Evolutionary conservation across 2,888 invertebrate species (phyloP).

Genomic region (Mimumesa dahlbomi): DNA sequence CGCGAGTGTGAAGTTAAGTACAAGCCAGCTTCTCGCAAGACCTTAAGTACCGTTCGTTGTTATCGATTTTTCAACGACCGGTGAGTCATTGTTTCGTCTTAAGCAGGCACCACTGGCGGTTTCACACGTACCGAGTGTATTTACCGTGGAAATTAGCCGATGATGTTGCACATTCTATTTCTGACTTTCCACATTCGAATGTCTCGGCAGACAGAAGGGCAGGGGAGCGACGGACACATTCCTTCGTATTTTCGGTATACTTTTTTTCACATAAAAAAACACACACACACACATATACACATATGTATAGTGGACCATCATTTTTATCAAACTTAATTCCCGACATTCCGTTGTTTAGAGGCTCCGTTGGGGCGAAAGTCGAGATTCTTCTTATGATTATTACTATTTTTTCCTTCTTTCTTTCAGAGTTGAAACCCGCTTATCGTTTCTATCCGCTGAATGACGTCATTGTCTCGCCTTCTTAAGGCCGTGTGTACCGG

Average conservation of each 20-base stretch:
- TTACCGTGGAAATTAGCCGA: slow-evolving; percentile 30
- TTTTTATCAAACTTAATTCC: no score
- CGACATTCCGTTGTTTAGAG: neutral
- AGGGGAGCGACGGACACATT: no score
- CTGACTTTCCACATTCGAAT: neutral
- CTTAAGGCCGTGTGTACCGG: slow-evolving; percentile 4
- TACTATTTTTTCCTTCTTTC: no score
- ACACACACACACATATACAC: neutral
- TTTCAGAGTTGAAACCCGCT: slow-evolving; percentile 17
- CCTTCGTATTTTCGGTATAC: no score
- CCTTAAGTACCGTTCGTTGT: slow-evolving; percentile 13
- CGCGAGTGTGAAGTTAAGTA: neutral
- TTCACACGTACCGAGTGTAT: slow-evolving; percentile 17
- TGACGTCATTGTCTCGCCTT: slow-evolving; percentile 62
- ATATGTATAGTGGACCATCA: no score
- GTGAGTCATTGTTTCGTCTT: slow-evolving; percentile 48
- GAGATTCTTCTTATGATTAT: no score
- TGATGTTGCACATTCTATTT: neutral
- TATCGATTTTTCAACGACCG: slow-evolving; percentile 26
- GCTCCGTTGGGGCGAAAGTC: slow-evolving; percentile 18
- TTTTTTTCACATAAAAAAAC: neutral
- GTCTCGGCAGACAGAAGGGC: no score
- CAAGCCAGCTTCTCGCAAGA: slow-evolving; percentile 8
- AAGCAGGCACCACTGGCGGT: slow-evolving; percentile 8
- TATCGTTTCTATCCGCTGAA: slow-evolving; percentile 42